Evolutionary conservation across 2,888 invertebrate genomes (phyloP).

Genomic region (Cinara cedri): DNA sequence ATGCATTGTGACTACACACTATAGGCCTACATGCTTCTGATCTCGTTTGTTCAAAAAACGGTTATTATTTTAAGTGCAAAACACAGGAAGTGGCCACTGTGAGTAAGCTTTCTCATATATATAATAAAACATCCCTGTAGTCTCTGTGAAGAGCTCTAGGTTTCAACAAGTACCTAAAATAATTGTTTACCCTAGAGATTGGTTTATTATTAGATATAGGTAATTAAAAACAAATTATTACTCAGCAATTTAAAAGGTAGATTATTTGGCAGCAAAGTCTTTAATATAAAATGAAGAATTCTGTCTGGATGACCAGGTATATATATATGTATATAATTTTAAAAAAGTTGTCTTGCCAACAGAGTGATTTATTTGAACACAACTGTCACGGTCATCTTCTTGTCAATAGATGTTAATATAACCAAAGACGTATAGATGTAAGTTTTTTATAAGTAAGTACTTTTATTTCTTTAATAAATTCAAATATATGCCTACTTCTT

Average conservation of each 20-base stretch:
- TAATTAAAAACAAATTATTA: too few relatives aligned
- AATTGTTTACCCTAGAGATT: not conserved
- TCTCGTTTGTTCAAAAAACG: conserved; percentile 27
- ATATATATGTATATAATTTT: not conserved
- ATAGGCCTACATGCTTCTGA: conserved; percentile 24
- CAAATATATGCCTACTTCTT: conserved; percentile 4
- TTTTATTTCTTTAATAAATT: conserved; percentile 29
- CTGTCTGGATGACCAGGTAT: not conserved
- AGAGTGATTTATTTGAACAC: conserved; percentile 34
- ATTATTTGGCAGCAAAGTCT: not conserved
- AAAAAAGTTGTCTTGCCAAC: conserved; percentile 26
- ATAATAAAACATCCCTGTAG: not conserved
- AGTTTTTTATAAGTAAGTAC: too few relatives aligned
- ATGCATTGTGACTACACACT: conserved; percentile 44
- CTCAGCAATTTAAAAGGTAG: too few relatives aligned
- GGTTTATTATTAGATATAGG: too few relatives aligned
- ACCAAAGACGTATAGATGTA: conserved; percentile 10
- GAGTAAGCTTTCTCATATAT: conserved; percentile 31
- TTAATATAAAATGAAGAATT: not conserved
- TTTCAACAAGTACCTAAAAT: not conserved
- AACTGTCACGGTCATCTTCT: conserved; percentile 37
- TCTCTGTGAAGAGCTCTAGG: too few relatives aligned
- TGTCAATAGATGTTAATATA: conserved; percentile 33
- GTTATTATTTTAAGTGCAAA: conserved; percentile 41
- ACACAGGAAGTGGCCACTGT: conserved; percentile 29